Evolutionary conservation across 2,113 vertebrate species (phyloP).

Genomic region (Prunella himalayana): DNA sequence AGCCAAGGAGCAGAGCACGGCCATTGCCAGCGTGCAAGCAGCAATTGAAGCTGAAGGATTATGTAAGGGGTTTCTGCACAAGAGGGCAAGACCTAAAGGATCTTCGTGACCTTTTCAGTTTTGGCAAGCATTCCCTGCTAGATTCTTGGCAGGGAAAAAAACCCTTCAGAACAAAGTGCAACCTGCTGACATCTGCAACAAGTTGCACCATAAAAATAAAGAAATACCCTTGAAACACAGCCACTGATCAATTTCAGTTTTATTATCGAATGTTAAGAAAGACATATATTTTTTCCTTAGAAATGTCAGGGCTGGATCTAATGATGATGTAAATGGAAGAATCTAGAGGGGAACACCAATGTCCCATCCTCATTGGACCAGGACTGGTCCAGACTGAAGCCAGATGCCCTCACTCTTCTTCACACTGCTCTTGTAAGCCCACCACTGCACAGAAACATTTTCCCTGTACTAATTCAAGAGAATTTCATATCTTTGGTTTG

Average conservation of each 20-base stretch:
- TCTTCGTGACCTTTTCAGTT: background rate
- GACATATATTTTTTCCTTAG: background rate
- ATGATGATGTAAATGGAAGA: background rate
- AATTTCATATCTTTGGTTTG: background rate
- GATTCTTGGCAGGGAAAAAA: background rate
- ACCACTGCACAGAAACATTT: background rate
- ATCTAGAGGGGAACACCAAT: background rate
- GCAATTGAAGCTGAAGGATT: background rate
- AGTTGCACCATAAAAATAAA: background rate
- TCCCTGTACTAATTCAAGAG: background rate
- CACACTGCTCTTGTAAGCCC: background rate
- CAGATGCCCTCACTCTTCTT: no score
- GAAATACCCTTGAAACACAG: background rate
- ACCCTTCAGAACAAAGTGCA: background rate
- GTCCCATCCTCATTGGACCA: background rate
- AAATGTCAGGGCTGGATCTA: background rate
- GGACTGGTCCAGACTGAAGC: rapidly evolving
- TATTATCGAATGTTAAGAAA: background rate
- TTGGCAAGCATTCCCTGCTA: background rate
- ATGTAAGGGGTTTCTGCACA: background rate
- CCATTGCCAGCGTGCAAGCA: background rate
- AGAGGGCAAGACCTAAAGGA: background rate
- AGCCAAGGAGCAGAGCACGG: background rate
- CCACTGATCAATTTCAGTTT: background rate
- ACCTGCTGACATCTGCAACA: background rate